phyloP scores from a whole-genome alignment of 2,113 vertebrate species.

The Catharus fuscescens region DNA sequence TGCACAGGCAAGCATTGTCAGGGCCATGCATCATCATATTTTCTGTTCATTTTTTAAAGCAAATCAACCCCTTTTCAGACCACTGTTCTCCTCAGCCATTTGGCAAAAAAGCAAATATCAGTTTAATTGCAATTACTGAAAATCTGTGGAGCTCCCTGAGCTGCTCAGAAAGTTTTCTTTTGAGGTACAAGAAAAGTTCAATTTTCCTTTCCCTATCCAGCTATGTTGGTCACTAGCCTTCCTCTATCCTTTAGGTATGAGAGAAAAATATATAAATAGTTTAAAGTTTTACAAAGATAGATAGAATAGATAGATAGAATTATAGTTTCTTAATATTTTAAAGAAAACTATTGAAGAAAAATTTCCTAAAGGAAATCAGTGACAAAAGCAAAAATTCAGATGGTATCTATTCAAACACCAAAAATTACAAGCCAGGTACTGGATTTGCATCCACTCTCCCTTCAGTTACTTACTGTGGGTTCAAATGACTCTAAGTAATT shows the following conservation, averaged over 20 bases:
- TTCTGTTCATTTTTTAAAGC: background rate
- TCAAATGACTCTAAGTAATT: background rate
- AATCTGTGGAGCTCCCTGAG: background rate
- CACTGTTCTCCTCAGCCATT: background rate
- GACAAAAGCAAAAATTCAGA: background rate
- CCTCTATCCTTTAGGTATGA: background rate
- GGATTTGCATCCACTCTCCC: background rate
- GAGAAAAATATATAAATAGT: background rate
- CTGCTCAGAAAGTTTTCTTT: background rate
- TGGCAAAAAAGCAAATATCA: background rate
- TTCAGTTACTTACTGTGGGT: accelerated
- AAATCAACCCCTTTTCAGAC: background rate
- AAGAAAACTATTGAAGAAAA: background rate
- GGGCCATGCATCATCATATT: background rate
- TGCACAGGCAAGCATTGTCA: background rate
- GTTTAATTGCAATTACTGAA: accelerated
- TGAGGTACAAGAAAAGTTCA: background rate
- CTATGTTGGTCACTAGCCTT: background rate
- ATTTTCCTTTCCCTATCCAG: background rate
- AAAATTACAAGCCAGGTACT: background rate
- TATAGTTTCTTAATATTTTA: background rate
- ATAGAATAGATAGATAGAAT: no score
- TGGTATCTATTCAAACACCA: background rate
- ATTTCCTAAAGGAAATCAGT: background rate
- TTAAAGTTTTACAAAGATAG: background rate